Percentiles rank a stretch among this genome's conserved stretches.
phyloP scores from a whole-genome alignment of 2,113 vertebrate genomes.

The Aphelocoma coerulescens region DNA sequence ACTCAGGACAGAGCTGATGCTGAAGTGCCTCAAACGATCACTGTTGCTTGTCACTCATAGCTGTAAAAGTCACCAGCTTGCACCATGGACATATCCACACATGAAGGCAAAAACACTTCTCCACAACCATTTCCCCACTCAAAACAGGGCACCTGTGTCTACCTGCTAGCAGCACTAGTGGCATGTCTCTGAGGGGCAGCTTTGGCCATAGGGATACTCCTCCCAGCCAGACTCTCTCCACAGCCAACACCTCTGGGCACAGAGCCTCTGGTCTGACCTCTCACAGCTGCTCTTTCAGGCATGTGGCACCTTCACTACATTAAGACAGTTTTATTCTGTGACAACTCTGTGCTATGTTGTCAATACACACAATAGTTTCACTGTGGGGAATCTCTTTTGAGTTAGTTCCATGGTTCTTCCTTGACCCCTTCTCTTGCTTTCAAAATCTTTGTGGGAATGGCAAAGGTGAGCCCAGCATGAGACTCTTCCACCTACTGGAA shows the following conservation, averaged over 20 bases:
- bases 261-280: neutral
- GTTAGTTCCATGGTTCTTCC: neutral
- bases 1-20: conserved; percentile 39
- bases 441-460: neutral
- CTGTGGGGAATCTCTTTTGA: neutral
- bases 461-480: neutral
- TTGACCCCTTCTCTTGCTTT: neutral
- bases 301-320: neutral
- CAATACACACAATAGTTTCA: neutral
- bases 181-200: neutral
- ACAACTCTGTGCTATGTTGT: neutral
- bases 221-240: neutral
- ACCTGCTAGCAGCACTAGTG: neutral
- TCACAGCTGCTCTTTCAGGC: neutral
- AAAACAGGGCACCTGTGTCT: neutral
- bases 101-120: neutral
- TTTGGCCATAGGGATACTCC: neutral
- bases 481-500: neutral
- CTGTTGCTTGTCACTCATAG: neutral
- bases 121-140: neutral
- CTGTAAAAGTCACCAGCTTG: neutral
- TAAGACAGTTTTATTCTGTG: neutral
- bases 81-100: neutral
- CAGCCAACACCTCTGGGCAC: neutral
- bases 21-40: conserved; percentile 28